Evolutionary conservation across 2,888 invertebrate genomes (phyloP).

Genomic region (Acanthosepion lycidas): DNA sequence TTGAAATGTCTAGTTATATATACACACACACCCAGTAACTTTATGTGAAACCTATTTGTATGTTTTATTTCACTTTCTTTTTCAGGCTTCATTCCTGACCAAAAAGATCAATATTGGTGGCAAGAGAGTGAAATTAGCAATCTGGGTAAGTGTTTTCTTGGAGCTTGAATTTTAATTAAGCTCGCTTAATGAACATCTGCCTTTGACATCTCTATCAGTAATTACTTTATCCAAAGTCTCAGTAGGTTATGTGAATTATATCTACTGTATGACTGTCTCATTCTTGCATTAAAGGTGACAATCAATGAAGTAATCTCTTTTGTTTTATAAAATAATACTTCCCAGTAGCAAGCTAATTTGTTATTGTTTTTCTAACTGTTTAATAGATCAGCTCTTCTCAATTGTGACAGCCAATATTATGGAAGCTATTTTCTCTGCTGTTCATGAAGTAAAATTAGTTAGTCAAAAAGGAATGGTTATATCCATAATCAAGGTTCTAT

Average conservation of each 20-base stretch:
- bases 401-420: background rate
- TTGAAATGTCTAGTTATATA: too few relatives aligned
- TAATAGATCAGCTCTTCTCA: background rate
- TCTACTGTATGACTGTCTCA: background rate
- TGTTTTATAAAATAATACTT: slow-evolving; percentile 44
- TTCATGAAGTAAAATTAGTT: too few relatives aligned
- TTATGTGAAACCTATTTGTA: too few relatives aligned
- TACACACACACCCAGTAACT: too few relatives aligned
- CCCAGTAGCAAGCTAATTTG: background rate
- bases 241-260: background rate
- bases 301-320: background rate
- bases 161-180: background rate
- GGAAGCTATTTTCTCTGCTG: too few relatives aligned
- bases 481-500: too few relatives aligned
- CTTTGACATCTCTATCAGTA: background rate
- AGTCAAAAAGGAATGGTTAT: too few relatives aligned
- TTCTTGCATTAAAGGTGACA: background rate
- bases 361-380: background rate
- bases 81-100: slow-evolving; percentile 94
- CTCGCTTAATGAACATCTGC: background rate
- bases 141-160: slow-evolving; percentile 81
- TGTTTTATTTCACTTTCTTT: slow-evolving; percentile 33
- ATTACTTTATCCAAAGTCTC: background rate
- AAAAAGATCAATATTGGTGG: slow-evolving; percentile 94
- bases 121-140: slow-evolving; percentile 89